A percentile compares a stretch with the other conserved stretches of the same genome.
Evolutionary conservation across 2,888 invertebrate species (phyloP).

Genomic region (Yponomeuta cagnagella): DNA sequence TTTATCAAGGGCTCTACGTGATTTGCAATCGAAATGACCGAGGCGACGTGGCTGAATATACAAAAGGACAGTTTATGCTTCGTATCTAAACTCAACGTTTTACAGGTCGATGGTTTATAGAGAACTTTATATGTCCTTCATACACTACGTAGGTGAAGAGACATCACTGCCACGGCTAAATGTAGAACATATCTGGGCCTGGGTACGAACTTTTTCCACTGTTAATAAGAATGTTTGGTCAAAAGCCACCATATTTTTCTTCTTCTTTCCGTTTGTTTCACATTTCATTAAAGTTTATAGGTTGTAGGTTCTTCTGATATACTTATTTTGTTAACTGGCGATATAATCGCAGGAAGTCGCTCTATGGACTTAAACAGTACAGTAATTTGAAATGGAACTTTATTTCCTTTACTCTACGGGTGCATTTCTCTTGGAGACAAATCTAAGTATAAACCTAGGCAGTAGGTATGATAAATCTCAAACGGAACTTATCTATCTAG

Average conservation of each 20-base stretch:
- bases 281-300: not conserved
- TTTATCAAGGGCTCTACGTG: conserved; percentile 59
- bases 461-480: conserved; percentile 41
- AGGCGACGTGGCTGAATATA: not conserved
- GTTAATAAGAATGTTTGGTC: too few relatives aligned
- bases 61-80: not conserved
- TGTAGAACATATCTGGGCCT: too few relatives aligned
- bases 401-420: not conserved
- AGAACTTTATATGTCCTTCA: too few relatives aligned
- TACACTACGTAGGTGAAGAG: too few relatives aligned
- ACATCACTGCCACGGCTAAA: too few relatives aligned
- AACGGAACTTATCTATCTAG: conserved; percentile 67
- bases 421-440: not conserved
- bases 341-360: conserved; percentile 70
- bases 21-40: conserved; percentile 44
- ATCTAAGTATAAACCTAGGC: not conserved
- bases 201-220: too few relatives aligned
- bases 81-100: too few relatives aligned
- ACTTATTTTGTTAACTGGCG: conserved; percentile 22
- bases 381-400: not conserved
- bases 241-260: not conserved
- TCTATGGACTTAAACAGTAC: not conserved
- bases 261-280: too few relatives aligned
- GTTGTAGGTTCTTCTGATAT: not conserved
- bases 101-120: too few relatives aligned